Evolutionary conservation across 2,888 invertebrate species (phyloP).

Genomic region (Anoplius nigerrimus): DNA sequence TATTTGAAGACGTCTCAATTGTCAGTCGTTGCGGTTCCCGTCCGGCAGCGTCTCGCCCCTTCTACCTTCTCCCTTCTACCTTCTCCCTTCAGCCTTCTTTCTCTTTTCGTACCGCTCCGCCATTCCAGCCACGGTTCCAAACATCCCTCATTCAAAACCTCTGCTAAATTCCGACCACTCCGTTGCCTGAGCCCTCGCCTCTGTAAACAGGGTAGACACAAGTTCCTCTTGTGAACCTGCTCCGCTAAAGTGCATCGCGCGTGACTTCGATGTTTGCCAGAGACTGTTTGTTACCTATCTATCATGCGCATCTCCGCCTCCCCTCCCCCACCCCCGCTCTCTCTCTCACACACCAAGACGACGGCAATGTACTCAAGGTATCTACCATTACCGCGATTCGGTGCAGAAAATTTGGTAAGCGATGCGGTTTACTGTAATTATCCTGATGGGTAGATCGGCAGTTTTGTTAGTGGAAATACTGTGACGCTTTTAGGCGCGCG

Average conservation of each 20-base stretch:
- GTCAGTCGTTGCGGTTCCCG: neutral
- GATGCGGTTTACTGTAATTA: no score
- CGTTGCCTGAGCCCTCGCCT: conserved; percentile 40
- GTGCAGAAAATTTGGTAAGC: no score
- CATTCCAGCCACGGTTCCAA: no score
- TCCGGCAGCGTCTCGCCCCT: neutral
- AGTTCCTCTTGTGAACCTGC: conserved; percentile 33
- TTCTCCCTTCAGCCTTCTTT: conserved; percentile 50
- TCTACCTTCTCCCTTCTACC: neutral
- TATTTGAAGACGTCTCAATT: neutral
- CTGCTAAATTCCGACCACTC: conserved; percentile 51
- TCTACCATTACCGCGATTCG: no score
- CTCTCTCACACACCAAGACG: no score
- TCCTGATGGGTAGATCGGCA: no score
- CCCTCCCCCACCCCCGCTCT: no score
- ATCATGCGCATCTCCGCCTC: no score
- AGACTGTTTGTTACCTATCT: neutral
- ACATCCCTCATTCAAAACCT: conserved; percentile 31
- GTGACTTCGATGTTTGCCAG: conserved; percentile 39
- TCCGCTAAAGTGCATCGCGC: conserved; percentile 35
- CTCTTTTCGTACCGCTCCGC: conserved; percentile 21
- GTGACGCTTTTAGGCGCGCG: no score
- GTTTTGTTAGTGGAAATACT: no score
- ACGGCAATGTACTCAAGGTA: no score
- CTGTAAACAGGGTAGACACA: conserved; percentile 46